These are phyloP conservation scores for Halictus quadricinctus DNA, from an alignment of 2,888 invertebrate genomes.

Conservation along the genomic window DNA sequence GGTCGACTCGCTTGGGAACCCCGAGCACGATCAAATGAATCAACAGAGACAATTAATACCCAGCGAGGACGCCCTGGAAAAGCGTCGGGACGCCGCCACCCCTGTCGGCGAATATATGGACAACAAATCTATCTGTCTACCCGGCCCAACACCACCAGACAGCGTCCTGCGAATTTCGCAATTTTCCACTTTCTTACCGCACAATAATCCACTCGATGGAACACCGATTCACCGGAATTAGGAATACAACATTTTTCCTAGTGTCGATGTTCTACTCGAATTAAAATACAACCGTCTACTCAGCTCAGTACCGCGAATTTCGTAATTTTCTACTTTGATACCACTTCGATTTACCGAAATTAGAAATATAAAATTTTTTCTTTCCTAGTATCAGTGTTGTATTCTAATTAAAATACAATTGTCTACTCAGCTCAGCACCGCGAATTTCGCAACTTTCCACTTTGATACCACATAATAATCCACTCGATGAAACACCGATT, in stretches of 20 bases:
- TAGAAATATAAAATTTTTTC: too few relatives aligned
- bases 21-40: slow-evolving; percentile 81
- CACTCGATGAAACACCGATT: too few relatives aligned
- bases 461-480: too few relatives aligned
- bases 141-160: slow-evolving; percentile 26
- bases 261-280: neutral
- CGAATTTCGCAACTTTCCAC: too few relatives aligned
- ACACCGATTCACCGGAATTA: neutral
- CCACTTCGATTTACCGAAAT: too few relatives aligned
- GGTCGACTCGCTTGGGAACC: slow-evolving; percentile 71
- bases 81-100: slow-evolving; percentile 71
- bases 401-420: too few relatives aligned
- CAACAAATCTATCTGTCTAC: slow-evolving; percentile 79
- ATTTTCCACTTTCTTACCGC: neutral
- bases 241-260: neutral
- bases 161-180: slow-evolving; percentile 17
- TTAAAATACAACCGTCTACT: too few relatives aligned
- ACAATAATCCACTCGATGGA: neutral
- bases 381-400: too few relatives aligned
- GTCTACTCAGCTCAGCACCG: too few relatives aligned
- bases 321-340: too few relatives aligned
- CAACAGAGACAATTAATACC: slow-evolving; percentile 82
- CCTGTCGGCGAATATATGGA: slow-evolving; percentile 54
- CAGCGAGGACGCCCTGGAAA: slow-evolving; percentile 75
- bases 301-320: too few relatives aligned